Evolutionary conservation across 1,140 invertebrate genomes (phyloP).

Genomic region (Cydia amplana): DNA sequence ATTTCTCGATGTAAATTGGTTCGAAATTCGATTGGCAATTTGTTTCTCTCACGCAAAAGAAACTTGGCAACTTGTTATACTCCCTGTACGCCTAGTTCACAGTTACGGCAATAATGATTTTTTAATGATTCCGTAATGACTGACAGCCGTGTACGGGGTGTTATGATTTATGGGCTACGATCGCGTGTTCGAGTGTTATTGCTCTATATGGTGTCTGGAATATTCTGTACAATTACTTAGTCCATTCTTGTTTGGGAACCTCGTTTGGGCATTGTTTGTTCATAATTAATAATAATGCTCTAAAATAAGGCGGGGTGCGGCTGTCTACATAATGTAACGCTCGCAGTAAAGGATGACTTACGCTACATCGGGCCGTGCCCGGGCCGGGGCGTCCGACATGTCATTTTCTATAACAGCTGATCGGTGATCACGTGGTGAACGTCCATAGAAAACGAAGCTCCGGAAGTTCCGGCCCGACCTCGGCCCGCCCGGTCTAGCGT

Average conservation of each 20-base stretch:
- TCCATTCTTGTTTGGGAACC: constrained; percentile 34
- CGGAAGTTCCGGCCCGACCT: too few species aligned
- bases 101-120: constrained; percentile 62
- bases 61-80: constrained; percentile 15
- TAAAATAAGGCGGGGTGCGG: constrained; percentile 42
- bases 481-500: too few species aligned
- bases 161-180: constrained; percentile 63
- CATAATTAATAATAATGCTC: constrained; percentile 47
- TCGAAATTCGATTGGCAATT: constrained; percentile 25
- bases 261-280: constrained; percentile 41
- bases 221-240: constrained; percentile 21
- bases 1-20: background rate
- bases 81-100: constrained; percentile 31
- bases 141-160: constrained; percentile 52
- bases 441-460: too few species aligned
- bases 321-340: constrained; percentile 10
- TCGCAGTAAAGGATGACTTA: too few species aligned
- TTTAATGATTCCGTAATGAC: constrained; percentile 72
- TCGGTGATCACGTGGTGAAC: too few species aligned
- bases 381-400: too few species aligned
- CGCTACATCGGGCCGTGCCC: too few species aligned
- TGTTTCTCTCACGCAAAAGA: constrained; percentile 1
- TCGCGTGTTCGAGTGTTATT: constrained; percentile 56
- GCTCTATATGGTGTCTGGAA: constrained; percentile 27
- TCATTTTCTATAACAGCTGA: too few species aligned